Evolutionary conservation across 2,113 vertebrate species (phyloP).

Genomic region (Acinonyx jubatus): DNA sequence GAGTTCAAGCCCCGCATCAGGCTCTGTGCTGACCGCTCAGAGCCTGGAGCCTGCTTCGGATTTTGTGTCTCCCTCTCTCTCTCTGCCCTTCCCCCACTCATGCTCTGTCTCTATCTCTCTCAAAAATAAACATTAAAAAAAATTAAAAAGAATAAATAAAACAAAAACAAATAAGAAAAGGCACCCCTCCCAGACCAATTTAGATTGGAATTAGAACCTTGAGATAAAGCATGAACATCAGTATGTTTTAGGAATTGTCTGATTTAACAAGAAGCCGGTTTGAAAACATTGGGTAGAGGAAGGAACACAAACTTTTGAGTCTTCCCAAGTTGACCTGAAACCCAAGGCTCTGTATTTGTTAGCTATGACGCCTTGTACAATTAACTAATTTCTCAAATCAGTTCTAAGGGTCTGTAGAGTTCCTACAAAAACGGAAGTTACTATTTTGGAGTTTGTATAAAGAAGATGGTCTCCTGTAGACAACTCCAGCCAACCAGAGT

Average conservation of each 20-base stretch:
- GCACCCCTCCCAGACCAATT: not conserved
- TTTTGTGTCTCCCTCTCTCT: too few species aligned
- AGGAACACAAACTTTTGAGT: not conserved
- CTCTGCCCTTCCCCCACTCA: too few species aligned
- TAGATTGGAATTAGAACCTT: not conserved
- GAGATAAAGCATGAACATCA: not conserved
- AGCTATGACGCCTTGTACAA: not conserved
- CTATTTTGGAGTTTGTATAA: not conserved
- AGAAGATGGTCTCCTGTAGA: not conserved
- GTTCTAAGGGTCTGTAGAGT: not conserved
- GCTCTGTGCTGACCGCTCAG: too few species aligned
- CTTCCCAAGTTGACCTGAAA: not conserved
- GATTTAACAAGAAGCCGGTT: not conserved
- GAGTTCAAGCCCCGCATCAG: too few species aligned
- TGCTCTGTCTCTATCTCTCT: too few species aligned
- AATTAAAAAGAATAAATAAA: too few species aligned
- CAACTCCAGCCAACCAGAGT: not conserved
- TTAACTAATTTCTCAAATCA: not conserved
- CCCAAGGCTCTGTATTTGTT: not conserved
- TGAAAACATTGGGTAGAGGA: slow-evolving; percentile 3
- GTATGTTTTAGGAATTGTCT: slow-evolving; percentile 3
- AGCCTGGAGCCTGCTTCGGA: too few species aligned
- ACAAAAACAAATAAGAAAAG: not conserved
- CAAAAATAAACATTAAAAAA: too few species aligned
- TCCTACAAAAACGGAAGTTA: not conserved